Evolutionary conservation across 2,797 vertebrate species (phyloP).

Genomic region (Phataginus tetradactyla): DNA sequence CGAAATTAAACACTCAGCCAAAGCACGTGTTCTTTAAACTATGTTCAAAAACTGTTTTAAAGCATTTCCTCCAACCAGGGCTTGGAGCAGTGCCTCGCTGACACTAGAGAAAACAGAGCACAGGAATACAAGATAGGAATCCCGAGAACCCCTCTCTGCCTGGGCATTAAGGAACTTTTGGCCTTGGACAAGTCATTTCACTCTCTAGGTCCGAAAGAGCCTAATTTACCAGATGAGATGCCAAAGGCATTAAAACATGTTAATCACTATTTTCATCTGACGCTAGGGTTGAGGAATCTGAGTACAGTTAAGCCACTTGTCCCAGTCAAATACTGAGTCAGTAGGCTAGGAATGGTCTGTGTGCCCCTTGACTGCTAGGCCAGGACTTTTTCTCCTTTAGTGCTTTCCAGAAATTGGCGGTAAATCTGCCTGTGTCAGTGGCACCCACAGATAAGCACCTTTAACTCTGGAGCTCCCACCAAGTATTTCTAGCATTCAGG

Average conservation of each 20-base stretch:
- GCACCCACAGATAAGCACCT: neutral
- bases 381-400: neutral
- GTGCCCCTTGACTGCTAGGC: neutral
- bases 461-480: neutral
- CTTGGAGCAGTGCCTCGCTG: neutral
- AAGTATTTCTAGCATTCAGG: neutral
- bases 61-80: neutral
- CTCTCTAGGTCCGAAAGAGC: neutral
- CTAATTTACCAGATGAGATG: neutral
- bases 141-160: neutral
- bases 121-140: fast-evolving
- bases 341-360: neutral
- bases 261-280: neutral
- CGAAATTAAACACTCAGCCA: constrained; percentile 14
- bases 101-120: neutral
- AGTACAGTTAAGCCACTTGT: constrained; percentile 16
- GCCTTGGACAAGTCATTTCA: constrained; percentile 33
- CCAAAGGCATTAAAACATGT: neutral
- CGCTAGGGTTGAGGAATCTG: neutral
- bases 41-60: neutral
- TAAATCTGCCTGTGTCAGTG: neutral
- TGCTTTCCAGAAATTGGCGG: neutral
- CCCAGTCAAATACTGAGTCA: constrained; percentile 25
- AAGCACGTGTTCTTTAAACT: neutral
- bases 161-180: neutral